These are phyloP conservation scores for Maniola hyperantus DNA, from an alignment of 2,888 invertebrate species.

Conservation along the genomic window DNA sequence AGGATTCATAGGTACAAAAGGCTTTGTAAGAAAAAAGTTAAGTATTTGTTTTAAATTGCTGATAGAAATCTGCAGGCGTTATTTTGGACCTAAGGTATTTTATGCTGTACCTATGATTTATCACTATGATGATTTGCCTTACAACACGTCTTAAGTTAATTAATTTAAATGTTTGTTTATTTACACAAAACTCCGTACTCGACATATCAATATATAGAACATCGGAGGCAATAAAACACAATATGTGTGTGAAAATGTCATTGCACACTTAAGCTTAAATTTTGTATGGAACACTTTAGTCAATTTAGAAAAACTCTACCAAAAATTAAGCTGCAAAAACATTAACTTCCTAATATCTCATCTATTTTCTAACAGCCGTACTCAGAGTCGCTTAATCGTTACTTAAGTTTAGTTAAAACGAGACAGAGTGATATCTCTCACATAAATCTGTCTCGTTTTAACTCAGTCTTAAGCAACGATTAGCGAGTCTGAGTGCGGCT, in stretches of 20 bases:
- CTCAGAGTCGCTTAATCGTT: too few relatives aligned
- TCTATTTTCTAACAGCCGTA: conserved; percentile 32
- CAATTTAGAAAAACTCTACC: conserved; percentile 70
- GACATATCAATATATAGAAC: conserved; percentile 73
- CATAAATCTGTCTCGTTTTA: too few relatives aligned
- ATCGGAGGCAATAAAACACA: conserved; percentile 70
- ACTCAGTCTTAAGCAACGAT: too few relatives aligned
- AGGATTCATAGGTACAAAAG: too few relatives aligned
- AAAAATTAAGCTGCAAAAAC: conserved; percentile 45
- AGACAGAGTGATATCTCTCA: too few relatives aligned
- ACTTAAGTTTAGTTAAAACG: too few relatives aligned
- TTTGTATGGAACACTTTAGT: conserved; percentile 52
- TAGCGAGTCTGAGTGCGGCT: too few relatives aligned
- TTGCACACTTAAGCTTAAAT: conserved; percentile 25
- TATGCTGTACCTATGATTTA: not conserved
- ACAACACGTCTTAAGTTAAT: not conserved
- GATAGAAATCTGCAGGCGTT: not conserved
- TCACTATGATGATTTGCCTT: conserved; percentile 10
- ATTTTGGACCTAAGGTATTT: not conserved
- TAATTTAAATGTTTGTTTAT: not conserved
- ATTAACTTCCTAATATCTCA: conserved; percentile 37
- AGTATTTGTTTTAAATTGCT: not conserved
- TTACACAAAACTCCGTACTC: conserved; percentile 48
- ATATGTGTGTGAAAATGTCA: conserved; percentile 45
- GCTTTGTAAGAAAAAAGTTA: not conserved